Percentiles rank a stretch among this genome's conserved stretches.
Conservation (phyloP, 1,140 invertebrate genomes). For the Cydia fagiglandana region DNA sequence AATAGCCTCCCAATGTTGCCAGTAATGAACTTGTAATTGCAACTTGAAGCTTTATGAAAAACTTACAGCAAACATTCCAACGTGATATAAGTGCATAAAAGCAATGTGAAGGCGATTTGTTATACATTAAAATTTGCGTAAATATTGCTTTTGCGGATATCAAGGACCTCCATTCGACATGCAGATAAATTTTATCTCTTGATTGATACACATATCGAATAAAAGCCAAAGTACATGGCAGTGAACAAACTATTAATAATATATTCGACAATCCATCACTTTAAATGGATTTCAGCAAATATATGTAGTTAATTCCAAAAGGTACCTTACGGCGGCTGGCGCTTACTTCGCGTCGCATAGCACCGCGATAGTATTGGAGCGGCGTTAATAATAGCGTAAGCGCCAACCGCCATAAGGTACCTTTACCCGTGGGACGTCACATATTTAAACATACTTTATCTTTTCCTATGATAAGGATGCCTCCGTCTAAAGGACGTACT, state of each 20-base stretch:
- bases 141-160: conserved; percentile 3
- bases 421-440: no score
- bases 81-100: background rate
- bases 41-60: no score
- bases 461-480: conserved; percentile 78
- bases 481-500: conserved; percentile 64
- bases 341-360: no score
- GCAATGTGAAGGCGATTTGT: background rate
- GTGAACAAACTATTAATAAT: conserved; percentile 43
- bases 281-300: no score
- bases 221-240: conserved; percentile 3
- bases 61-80: background rate
- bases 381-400: no score
- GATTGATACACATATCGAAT: background rate
- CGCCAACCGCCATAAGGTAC: no score
- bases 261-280: background rate
- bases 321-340: no score
- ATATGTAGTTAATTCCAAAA: no score
- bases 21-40: background rate
- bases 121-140: conserved; percentile 3
- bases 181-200: background rate
- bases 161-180: background rate
- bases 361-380: no score
- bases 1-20: background rate
- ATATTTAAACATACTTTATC: conserved; percentile 50